phyloP scores from a whole-genome alignment of 2,888 invertebrate species.

The Eupithecia centaureata region DNA sequence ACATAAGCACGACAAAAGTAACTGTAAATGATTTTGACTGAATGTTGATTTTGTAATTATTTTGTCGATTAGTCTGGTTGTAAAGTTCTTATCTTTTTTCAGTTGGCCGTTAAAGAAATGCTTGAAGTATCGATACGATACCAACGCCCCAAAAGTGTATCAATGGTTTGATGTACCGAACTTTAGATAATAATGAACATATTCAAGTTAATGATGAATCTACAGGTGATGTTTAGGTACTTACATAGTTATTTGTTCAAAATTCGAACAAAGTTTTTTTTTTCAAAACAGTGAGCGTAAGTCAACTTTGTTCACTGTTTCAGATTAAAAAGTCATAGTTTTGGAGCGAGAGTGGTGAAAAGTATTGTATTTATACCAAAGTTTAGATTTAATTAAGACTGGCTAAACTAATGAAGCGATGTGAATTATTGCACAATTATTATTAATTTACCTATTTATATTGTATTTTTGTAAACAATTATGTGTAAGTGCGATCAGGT shows the following conservation, averaged over 20 bases:
- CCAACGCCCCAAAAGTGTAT: slow-evolving; percentile 59
- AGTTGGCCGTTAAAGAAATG: slow-evolving; percentile 75
- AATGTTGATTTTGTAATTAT: background rate
- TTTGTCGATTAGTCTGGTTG: background rate
- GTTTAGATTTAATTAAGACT: background rate
- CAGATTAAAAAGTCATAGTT: background rate
- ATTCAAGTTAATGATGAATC: background rate
- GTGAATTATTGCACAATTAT: background rate
- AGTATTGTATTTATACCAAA: background rate
- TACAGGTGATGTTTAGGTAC: too few species aligned
- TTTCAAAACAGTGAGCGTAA: background rate
- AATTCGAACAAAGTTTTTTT: background rate
- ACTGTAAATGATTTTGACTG: too few species aligned
- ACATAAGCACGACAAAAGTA: too few species aligned
- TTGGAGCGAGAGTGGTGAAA: background rate
- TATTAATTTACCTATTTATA: background rate
- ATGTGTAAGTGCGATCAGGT: background rate
- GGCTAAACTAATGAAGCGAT: background rate
- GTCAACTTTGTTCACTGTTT: background rate
- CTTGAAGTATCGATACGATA: slow-evolving; percentile 73
- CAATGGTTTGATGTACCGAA: slow-evolving; percentile 84
- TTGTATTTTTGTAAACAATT: background rate
- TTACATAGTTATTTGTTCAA: too few species aligned
- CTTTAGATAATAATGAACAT: slow-evolving; percentile 21
- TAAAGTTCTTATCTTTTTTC: slow-evolving; percentile 31